Base-by-base conservation (phyloP, 64 coral and sea anemone species). In the Dendrophyllia cribrosa region DNA sequence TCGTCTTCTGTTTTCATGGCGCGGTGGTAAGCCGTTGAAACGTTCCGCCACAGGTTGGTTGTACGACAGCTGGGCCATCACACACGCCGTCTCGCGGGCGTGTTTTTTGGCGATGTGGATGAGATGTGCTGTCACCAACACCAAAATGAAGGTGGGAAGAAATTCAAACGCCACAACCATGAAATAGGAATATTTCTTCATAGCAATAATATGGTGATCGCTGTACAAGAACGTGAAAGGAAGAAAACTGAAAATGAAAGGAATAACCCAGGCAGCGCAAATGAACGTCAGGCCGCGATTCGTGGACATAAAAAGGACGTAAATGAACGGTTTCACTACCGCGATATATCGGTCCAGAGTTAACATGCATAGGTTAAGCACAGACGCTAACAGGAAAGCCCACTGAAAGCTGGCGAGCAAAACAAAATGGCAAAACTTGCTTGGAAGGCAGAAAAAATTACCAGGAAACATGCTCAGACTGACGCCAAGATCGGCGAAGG, bases 21-120 rank as follows among this genome's bases (percentile, higher is more conserved):
- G 16, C 3, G 72, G 49, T 3, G 44, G 55, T 12, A 58, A 19
- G 14, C 72, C 4, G n/a, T n/a, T n/a, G n/a, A n/a, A n/a, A n/a
- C 22, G 9, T 23, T 43, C 79, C 19, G 79, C n/a, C 7, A 7
- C 43, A 7, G 79, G 43, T 1, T 82, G 58, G 59, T 82, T 82
- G 79, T 82, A 44, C 26, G 15, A 25, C 49, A 82, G 8, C 23
- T 82, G 79, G 3, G 25, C 1, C 53, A 47, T n/a, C 12, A 82
- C 79, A 6, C 43, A n/a, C 16, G 26, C 34, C 43, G 15, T 63
- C 79, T 65, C 79, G 8, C 79, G 58, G 20, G 59, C 79, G 59
- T 65, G 59, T 82, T 82, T 82, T 82, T 22, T 82, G 79, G 79
- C 79, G 58, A 82, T 82, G 59, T 19, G 47, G 59, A 82, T 60